Percentiles rank a stretch among this genome's conserved stretches.
Evolutionary conservation across 1,140 invertebrate species (phyloP).

Genomic region (Leptestheria dahalacensis): DNA sequence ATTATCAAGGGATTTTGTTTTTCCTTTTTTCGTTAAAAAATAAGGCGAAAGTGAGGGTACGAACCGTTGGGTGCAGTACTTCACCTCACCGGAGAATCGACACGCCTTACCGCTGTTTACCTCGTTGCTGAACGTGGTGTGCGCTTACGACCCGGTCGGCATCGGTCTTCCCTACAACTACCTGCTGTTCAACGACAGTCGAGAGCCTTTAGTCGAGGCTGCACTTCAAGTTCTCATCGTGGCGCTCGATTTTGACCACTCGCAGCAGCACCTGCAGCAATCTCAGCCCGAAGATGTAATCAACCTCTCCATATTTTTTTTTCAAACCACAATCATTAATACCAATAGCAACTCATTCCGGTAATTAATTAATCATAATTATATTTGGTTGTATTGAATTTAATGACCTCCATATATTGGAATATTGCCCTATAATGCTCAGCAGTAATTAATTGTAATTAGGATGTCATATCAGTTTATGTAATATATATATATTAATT

Average conservation of each 20-base stretch:
- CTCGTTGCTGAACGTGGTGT: slow-evolving; percentile 89
- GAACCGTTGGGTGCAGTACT: slow-evolving; percentile 36
- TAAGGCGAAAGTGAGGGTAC: slow-evolving; percentile 22
- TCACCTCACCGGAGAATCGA: slow-evolving; percentile 38
- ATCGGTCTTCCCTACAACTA: slow-evolving; percentile 97
- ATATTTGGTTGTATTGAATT: too few relatives aligned
- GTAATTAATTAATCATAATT: too few relatives aligned
- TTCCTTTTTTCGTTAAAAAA: slow-evolving; percentile 17
- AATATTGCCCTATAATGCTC: too few relatives aligned
- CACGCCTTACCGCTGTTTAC: slow-evolving; percentile 97
- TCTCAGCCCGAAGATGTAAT: background rate
- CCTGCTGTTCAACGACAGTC: slow-evolving; percentile 81
- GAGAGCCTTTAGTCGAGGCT: slow-evolving; percentile 91
- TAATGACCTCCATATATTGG: too few relatives aligned
- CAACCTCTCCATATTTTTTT: background rate
- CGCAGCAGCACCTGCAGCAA: slow-evolving; percentile 12
- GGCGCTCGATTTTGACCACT: slow-evolving; percentile 51
- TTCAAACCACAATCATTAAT: background rate
- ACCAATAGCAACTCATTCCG: too few relatives aligned
- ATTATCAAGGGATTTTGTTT: too few relatives aligned
- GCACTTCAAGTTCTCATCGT: slow-evolving; percentile 90
- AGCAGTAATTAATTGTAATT: too few relatives aligned
- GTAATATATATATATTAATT: too few relatives aligned
- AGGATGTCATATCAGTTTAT: too few relatives aligned
- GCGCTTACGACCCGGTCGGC: slow-evolving; percentile 93